These are phyloP conservation scores for Homarus americanus DNA, from an alignment of 1,140 invertebrate species.

Conservation along the genomic window DNA sequence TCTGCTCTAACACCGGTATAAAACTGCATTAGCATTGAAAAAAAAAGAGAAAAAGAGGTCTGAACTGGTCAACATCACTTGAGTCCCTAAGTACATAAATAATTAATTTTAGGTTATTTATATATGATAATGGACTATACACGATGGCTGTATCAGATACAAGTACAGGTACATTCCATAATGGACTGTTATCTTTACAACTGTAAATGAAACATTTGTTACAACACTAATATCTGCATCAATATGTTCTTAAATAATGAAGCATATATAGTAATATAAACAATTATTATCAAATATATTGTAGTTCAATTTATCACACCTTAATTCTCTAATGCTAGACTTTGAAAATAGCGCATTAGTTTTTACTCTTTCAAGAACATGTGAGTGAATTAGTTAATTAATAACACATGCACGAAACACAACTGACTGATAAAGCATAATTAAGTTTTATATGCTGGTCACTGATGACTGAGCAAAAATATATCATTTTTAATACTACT, in stretches of 20 bases:
- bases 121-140: neutral
- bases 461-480: neutral
- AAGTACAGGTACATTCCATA: too few relatives aligned
- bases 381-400: neutral
- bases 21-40: conserved; percentile 68
- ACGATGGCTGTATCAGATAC: neutral
- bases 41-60: conserved; percentile 39
- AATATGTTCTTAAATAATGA: neutral
- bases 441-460: neutral
- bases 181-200: neutral
- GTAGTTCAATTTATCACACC: neutral
- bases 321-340: neutral
- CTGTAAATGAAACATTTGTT: neutral
- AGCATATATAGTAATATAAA: neutral
- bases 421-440: neutral
- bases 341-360: neutral
- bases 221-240: neutral
- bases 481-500: neutral
- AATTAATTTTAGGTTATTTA: neutral
- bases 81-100: neutral
- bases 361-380: neutral
- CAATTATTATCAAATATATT: neutral
- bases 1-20: conserved; percentile 69
- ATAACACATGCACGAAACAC: neutral
- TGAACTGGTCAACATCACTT: conserved; percentile 62